Percentiles rank a stretch among this genome's conserved stretches.
phyloP scores from a whole-genome alignment of 2,113 vertebrate species.

The Serranochromis macrocephalus region DNA sequence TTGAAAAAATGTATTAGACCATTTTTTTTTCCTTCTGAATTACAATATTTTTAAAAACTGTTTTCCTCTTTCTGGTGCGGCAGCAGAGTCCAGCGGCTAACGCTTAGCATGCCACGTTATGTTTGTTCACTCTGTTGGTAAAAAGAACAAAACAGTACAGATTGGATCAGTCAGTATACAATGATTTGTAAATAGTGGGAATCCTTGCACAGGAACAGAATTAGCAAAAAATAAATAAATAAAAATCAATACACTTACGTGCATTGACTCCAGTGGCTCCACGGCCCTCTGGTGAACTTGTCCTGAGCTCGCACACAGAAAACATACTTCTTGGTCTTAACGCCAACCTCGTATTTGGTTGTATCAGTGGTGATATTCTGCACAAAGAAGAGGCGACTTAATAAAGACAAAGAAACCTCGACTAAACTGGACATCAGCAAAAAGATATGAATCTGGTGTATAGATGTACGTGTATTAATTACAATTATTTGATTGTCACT shows the following conservation, averaged over 20 bases:
- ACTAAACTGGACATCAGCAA: not conserved
- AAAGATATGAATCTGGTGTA: not conserved
- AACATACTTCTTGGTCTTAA: slow-evolving; percentile 13
- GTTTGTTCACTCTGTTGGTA: slow-evolving; percentile 35
- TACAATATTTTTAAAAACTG: not conserved
- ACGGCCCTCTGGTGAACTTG: slow-evolving; percentile 22
- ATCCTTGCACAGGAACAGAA: not conserved
- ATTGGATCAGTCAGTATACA: not conserved
- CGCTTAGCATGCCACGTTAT: not conserved
- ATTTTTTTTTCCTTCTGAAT: not conserved
- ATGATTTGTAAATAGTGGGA: not conserved
- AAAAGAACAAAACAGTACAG: not conserved
- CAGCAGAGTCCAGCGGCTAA: not conserved
- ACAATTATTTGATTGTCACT: not conserved
- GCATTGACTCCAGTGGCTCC: slow-evolving; percentile 59
- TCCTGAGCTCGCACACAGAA: slow-evolving; percentile 70
- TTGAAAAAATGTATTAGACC: not conserved
- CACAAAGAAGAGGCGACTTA: not conserved
- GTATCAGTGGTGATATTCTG: not conserved
- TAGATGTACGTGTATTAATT: not conserved
- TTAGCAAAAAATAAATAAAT: not conserved
- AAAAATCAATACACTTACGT: slow-evolving; percentile 31
- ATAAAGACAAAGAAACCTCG: not conserved
- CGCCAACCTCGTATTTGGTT: not conserved
- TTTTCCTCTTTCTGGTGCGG: not conserved